Evolutionary conservation across 1,140 invertebrate species (phyloP).

Genomic region (Pollicipes pollicipes): DNA sequence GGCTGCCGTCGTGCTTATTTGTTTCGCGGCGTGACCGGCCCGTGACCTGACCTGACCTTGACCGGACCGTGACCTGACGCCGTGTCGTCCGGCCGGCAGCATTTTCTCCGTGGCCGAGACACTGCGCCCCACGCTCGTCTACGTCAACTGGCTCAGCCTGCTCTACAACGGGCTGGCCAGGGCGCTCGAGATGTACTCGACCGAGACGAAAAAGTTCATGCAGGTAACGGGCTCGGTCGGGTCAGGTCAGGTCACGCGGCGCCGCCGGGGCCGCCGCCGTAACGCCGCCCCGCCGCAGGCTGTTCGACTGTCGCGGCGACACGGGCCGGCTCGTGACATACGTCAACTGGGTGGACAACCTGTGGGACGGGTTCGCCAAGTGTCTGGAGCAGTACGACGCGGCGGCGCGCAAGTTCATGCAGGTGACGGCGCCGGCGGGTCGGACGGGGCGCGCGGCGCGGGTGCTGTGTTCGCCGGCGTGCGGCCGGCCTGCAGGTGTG

Average conservation of each 20-base stretch:
- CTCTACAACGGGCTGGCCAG: slow-evolving; percentile 58
- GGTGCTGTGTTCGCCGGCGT: too few relatives aligned
- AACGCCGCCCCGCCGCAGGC: too few relatives aligned
- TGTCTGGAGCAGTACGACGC: slow-evolving; percentile 1
- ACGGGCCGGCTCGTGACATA: too few relatives aligned
- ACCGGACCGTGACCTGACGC: not conserved
- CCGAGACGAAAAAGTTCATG: slow-evolving; percentile 65
- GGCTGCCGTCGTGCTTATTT: not conserved
- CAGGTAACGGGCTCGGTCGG: too few relatives aligned
- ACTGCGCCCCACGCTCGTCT: slow-evolving; percentile 50
- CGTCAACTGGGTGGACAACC: not conserved
- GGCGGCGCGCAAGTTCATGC: slow-evolving; percentile 2
- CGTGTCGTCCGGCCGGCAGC: too few relatives aligned
- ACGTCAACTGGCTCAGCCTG: slow-evolving; percentile 79
- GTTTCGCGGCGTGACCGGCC: not conserved
- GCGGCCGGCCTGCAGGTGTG: too few relatives aligned
- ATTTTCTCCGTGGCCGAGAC: slow-evolving; percentile 14
- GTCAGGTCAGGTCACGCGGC: too few relatives aligned
- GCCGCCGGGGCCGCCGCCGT: too few relatives aligned
- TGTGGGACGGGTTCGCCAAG: not conserved
- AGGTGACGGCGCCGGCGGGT: too few relatives aligned
- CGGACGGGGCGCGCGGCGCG: too few relatives aligned
- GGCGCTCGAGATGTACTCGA: slow-evolving; percentile 80
- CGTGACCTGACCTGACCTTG: too few relatives aligned
- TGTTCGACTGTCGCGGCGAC: too few relatives aligned